Conservation (phyloP, 2,888 invertebrate species). For the Acleris emargana region DNA sequence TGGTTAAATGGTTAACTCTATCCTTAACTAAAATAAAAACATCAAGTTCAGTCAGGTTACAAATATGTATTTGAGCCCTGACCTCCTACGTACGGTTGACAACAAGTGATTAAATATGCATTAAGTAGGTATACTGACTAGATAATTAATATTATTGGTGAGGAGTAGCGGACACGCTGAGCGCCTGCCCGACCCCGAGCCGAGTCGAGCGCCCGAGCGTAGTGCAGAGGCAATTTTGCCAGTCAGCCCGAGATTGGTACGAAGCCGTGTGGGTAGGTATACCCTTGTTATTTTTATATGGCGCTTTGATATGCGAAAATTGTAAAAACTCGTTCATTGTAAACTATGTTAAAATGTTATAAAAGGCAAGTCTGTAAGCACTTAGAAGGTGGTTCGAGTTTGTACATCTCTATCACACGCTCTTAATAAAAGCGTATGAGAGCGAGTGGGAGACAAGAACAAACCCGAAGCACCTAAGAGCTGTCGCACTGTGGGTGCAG, state of each 20-base stretch:
- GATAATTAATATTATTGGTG: conserved; percentile 18
- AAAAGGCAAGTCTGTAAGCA: no score
- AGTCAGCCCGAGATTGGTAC: background rate
- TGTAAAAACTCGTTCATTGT: conserved; percentile 5
- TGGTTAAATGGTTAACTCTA: conserved; percentile 13
- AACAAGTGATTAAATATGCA: conserved; percentile 32
- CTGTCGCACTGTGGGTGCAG: no score
- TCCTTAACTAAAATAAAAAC: conserved; percentile 21
- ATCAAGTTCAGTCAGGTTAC: conserved; percentile 26
- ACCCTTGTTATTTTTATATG: conserved; percentile 12
- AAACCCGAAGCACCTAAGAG: no score
- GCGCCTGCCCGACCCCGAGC: background rate
- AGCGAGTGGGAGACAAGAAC: no score
- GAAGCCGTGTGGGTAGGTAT: conserved; percentile 11
- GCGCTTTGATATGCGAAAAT: conserved; percentile 22
- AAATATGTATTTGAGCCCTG: conserved; percentile 26
- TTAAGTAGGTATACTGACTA: conserved; percentile 17
- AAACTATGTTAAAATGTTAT: no score
- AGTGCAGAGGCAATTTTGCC: no score
- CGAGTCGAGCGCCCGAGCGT: no score
- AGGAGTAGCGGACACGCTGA: conserved; percentile 14
- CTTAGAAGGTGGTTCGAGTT: no score
- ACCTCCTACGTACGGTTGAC: conserved; percentile 30
- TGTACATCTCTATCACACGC: no score
- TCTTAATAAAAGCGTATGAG: no score